These are phyloP conservation scores for Toxostoma redivivum DNA, from an alignment of 2,113 vertebrate genomes.

Conservation along the genomic window DNA sequence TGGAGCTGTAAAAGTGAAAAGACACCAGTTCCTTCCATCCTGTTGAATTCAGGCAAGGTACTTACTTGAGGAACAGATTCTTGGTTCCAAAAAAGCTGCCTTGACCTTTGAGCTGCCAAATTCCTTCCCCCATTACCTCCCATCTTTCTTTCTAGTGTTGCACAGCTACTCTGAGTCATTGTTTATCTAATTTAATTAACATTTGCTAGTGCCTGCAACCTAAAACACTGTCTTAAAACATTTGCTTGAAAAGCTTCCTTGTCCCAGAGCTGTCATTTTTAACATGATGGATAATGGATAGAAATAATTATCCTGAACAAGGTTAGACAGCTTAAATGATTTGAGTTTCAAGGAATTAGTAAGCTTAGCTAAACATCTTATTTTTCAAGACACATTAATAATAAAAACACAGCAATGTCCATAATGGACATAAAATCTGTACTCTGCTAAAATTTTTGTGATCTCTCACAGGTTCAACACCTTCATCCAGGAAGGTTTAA, in stretches of 20 bases:
- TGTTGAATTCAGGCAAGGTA: slow-evolving; percentile 7
- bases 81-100: slow-evolving; percentile 32
- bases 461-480: slow-evolving; percentile 58
- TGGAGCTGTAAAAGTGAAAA: not conserved
- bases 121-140: slow-evolving; percentile 32
- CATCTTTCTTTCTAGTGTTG: slow-evolving; percentile 45
- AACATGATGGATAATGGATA: slow-evolving; percentile 77
- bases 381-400: slow-evolving; percentile 66
- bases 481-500: slow-evolving; percentile 72
- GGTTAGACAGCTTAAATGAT: slow-evolving; percentile 76
- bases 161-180: slow-evolving; percentile 75
- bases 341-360: slow-evolving; percentile 75
- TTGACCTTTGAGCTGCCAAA: slow-evolving; percentile 61
- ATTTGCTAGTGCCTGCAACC: slow-evolving; percentile 72
- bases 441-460: not conserved
- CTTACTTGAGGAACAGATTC: slow-evolving; percentile 11
- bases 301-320: slow-evolving; percentile 78
- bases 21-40: not conserved
- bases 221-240: slow-evolving; percentile 78
- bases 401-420: not conserved
- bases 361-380: slow-evolving; percentile 72
- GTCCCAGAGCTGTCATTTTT: slow-evolving; percentile 79
- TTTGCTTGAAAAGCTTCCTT: slow-evolving; percentile 78
- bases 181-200: slow-evolving; percentile 81
- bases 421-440: slow-evolving; percentile 11